These are phyloP conservation scores for Drosophila helvetica DNA, from an alignment of 2,888 invertebrate species.

Conservation along the genomic window DNA sequence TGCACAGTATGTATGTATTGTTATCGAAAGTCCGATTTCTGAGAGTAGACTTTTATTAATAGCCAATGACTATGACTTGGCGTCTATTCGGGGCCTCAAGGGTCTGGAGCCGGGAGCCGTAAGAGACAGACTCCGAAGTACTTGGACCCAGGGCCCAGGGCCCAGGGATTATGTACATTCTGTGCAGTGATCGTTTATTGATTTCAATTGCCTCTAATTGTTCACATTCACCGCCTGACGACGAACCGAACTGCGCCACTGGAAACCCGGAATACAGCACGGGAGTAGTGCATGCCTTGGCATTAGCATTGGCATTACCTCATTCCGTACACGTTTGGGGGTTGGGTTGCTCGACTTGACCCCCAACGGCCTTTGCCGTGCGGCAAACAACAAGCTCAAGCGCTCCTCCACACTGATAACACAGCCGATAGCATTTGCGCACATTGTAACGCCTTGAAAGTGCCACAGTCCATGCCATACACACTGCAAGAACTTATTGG, in stretches of 20 bases:
- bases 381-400: conserved; percentile 31
- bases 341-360: conserved; percentile 25
- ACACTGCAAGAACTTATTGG: conserved; percentile 11
- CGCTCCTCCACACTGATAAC: conserved; percentile 9
- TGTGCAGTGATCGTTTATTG: conserved; percentile 59
- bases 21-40: conserved; percentile 66
- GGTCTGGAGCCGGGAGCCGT: conserved; percentile 1
- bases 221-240: conserved; percentile 33
- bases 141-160: neutral
- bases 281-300: conserved; percentile 31
- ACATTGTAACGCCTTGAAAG: conserved; percentile 62
- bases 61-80: conserved; percentile 56
- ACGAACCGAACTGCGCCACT: neutral
- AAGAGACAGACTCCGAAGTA: conserved; percentile 3
- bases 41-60: conserved; percentile 65
- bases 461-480: conserved; percentile 19
- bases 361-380: conserved; percentile 16
- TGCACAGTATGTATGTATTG: conserved; percentile 17
- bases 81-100: conserved; percentile 19
- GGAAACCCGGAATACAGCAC: conserved; percentile 20
- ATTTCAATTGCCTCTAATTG: conserved; percentile 69
- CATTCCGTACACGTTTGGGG: conserved; percentile 12
- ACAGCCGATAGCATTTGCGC: conserved; percentile 41
- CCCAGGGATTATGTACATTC: conserved; percentile 31
- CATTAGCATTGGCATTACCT: conserved; percentile 24